Conservation (phyloP, 2,797 vertebrate species). For the Chaetophractus vellerosus region DNA sequence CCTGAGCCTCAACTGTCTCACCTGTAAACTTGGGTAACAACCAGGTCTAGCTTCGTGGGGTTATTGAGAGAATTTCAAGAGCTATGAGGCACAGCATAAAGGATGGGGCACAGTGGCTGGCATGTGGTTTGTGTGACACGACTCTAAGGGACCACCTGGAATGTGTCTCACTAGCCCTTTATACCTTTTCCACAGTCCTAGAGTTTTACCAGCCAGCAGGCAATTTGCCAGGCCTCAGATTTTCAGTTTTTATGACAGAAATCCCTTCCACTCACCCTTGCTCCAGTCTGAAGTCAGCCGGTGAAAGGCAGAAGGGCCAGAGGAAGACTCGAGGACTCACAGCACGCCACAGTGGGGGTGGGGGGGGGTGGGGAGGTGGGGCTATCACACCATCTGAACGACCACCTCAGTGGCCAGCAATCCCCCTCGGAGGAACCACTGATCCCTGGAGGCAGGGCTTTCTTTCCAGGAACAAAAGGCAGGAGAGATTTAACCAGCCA, state of each 20-base stretch:
- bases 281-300: not conserved
- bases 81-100: not conserved
- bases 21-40: not conserved
- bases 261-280: not conserved
- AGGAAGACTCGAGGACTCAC: fast-evolving
- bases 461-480: constrained; percentile 10
- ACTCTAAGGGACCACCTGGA: not conserved
- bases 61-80: fast-evolving
- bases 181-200: not conserved
- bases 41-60: not conserved
- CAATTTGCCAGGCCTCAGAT: not conserved
- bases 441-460: not conserved
- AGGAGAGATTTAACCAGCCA: not conserved
- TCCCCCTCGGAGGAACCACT: not conserved
- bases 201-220: not conserved
- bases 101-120: fast-evolving
- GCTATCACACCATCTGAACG: not conserved
- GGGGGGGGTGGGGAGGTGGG: too few relatives aligned
- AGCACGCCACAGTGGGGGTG: fast-evolving
- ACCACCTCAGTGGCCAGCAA: not conserved
- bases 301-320: not conserved
- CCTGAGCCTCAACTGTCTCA: not conserved
- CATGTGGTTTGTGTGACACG: too few relatives aligned
- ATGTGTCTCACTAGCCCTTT: not conserved
- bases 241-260: not conserved